Base-by-base conservation (phyloP, 1,140 invertebrate species). In the Brachionus paranguensis region DNA sequence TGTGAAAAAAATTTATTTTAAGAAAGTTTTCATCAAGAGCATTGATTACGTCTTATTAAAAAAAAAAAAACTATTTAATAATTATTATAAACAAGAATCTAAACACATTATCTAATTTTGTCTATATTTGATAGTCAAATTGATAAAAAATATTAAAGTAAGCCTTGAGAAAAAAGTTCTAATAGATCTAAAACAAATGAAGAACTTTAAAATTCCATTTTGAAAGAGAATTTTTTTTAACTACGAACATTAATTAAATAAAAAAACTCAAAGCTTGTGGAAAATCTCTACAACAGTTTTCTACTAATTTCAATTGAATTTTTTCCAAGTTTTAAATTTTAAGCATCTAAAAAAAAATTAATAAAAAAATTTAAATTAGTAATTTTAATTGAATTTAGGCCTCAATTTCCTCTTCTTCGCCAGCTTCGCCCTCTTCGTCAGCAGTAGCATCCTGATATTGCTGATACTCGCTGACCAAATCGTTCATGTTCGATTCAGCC, bases 391-490 rank as follows among this genome's bases (percentile, higher is more conserved):
- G n/a, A 10, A 24, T 24, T 60, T 60, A 60, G 17, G 53, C 53
- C 20, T 60, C 53, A 11, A 60, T 60, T 60, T 60, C 79, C 55
- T 83, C 79, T 47, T 83, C 79, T 83, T 70, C 79, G 24, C 47
- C 79, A 70, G 55, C 41, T 27, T 84, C 83, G 33, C 83, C 83
- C 45, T 84, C 83, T 60, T 84, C 83, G 8, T 84, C 83, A 60
- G 83, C 68, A 7, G 83, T 84, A 29, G 93, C 93, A 86, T 94
- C 94, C 86, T 95, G 94, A 89, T 96, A 96, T 88, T 96, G 95
- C 88, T 96, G 95, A 88, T 96, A 96, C 87, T 96, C 95, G 85
- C 94, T 94, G 91, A 96, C 95, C 87, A 95, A 88, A 86, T 94
- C 94, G 86, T 94, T 94, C 93, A 94, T 93, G 90, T 94, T 94